Evolutionary conservation across 2,113 vertebrate genomes (phyloP).

Genomic region (Myiozetetes cayanensis): DNA sequence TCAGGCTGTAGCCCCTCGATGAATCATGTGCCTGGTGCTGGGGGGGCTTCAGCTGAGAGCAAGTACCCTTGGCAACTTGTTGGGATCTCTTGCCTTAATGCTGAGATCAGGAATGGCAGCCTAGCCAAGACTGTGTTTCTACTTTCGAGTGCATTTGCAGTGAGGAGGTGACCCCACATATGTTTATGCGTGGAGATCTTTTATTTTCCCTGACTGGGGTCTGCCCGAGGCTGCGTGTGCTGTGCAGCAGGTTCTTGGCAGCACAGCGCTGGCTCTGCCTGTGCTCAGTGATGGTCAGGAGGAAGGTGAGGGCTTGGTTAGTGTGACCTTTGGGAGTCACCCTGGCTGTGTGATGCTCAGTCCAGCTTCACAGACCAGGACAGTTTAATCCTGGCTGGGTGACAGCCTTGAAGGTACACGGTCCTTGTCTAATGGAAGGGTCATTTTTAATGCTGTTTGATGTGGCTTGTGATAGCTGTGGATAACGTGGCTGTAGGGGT

Average conservation of each 20-base stretch:
- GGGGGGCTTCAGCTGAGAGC: neutral
- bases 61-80: neutral
- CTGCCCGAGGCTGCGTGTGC: fast-evolving
- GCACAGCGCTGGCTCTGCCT: neutral
- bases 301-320: neutral
- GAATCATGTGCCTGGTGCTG: neutral
- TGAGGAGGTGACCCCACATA: neutral
- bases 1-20: neutral
- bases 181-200: neutral
- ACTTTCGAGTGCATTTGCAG: neutral
- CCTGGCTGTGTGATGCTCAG: neutral
- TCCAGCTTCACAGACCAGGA: neutral
- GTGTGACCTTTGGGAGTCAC: neutral
- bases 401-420: neutral
- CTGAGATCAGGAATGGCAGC: neutral
- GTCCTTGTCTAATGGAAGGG: neutral
- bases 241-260: fast-evolving
- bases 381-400: neutral
- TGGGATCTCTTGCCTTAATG: neutral
- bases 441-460: neutral
- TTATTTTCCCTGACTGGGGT: neutral
- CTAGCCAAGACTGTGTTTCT: neutral
- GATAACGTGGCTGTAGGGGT: neutral
- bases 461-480: neutral
- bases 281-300: neutral